Evolutionary conservation across 2,113 vertebrate species (phyloP), one percentile per base, ranked within the genome.

Genomic region (Cololabis saira): DNA sequence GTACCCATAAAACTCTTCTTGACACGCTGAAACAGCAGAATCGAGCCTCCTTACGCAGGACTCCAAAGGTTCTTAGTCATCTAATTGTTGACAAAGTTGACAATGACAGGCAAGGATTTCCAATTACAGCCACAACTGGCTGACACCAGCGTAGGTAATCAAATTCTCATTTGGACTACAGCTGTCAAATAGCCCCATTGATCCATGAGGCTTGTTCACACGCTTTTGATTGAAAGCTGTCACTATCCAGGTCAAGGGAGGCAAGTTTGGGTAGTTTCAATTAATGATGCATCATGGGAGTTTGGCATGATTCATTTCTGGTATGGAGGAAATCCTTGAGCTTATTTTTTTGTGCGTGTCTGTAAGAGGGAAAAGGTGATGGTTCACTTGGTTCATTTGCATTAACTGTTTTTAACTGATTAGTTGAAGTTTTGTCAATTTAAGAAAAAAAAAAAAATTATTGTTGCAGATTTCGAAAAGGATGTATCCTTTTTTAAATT

Each of bases 101-200:
- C 83, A 70, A 71, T 86, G 88, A 87, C 71, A 84, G 90, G 59
- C 90, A 89, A 74, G 58, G 15, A n/a, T 55, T 51, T 71, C 81
- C 83, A 89, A 84, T 91, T 88, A 86, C 63, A 61, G 61, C 70
- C 19, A 52, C 76, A 57, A 48, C 76, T n/a, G 61, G 60, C 81
- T 80, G 82, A 83, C 80, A 78, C 58, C 60, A 48, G 68, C 42
- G 17, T 65, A 30, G 59, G 80, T 77, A 82, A 61, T 72, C 64
- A 66, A 58, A 71, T 76, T 81, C 55, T 71, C 71, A 62, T 79
- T 82, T 81, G 59, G 63, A 71, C 71, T 53, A 49, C 62, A 75
- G 67, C 63, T 82, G 82, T 87, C 71, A 81, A 66, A 83, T 58
- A 76, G 59, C 78, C 53, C 15, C 27, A 77, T 69, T 87, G 68